These are phyloP conservation scores for Leptosomus discolor DNA, from an alignment of 2,113 vertebrate genomes.

Conservation along the genomic window DNA sequence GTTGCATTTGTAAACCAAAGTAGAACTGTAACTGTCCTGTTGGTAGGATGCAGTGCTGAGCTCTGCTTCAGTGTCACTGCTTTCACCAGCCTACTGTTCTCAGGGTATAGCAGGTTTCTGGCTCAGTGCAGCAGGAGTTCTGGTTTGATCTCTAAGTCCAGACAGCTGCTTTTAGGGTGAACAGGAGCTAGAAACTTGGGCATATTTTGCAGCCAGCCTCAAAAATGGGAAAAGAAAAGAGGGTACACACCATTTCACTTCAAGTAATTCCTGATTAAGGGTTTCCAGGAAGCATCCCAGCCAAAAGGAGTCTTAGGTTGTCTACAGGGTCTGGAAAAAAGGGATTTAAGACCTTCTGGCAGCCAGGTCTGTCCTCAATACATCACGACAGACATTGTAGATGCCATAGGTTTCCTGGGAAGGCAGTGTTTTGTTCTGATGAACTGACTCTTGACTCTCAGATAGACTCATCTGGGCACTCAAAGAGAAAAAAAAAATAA, in stretches of 20 bases:
- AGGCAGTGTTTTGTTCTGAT: not conserved
- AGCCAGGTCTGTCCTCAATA: not conserved
- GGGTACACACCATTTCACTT: not conserved
- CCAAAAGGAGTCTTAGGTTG: not conserved
- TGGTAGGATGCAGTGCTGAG: not conserved
- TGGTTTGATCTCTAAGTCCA: not conserved
- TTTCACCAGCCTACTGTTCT: not conserved
- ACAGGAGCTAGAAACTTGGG: not conserved
- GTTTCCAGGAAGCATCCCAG: not conserved
- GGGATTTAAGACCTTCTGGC: not conserved
- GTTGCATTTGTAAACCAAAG: not conserved
- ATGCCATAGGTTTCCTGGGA: not conserved
- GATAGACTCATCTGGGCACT: not conserved
- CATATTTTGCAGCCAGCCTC: not conserved
- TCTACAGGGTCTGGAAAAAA: not conserved
- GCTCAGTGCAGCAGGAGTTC: not conserved
- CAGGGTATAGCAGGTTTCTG: not conserved
- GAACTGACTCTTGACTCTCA: not conserved
- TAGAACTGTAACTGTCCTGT: not conserved
- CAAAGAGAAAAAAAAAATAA: not conserved
- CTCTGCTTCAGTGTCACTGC: not conserved
- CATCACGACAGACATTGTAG: not conserved
- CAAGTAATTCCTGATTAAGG: not conserved
- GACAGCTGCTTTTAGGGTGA: not conserved
- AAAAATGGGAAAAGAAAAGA: not conserved